A percentile compares a stretch with the other conserved stretches of the same genome.
phyloP scores from a whole-genome alignment of 2,888 invertebrate species.

The Tetropium fuscum region DNA sequence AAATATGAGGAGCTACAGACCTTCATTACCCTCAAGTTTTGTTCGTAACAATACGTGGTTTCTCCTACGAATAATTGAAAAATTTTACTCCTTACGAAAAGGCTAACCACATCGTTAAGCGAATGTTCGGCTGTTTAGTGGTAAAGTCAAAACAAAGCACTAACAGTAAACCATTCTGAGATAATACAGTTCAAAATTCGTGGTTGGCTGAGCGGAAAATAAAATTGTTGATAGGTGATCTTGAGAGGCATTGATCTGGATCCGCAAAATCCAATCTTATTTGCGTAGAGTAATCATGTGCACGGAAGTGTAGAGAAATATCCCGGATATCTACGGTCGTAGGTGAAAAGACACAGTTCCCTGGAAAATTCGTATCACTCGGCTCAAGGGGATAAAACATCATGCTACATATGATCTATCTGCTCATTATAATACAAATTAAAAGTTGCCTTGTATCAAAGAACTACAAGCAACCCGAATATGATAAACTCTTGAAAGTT shows the following conservation, averaged over 20 bases:
- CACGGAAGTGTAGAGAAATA: slow-evolving; percentile 24
- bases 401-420: slow-evolving; percentile 1
- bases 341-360: slow-evolving; percentile 23
- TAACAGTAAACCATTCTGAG: neutral
- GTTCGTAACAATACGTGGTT: no score
- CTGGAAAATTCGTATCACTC: slow-evolving; percentile 12
- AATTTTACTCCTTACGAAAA: no score
- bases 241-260: slow-evolving; percentile 43
- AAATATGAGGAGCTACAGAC: no score
- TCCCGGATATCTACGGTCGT: slow-evolving; percentile 19
- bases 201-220: slow-evolving; percentile 44
- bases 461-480: neutral
- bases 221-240: slow-evolving; percentile 47
- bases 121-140: no score
- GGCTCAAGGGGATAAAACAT: slow-evolving; percentile 12
- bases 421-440: neutral
- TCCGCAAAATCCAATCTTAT: slow-evolving; percentile 44
- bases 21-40: no score
- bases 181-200: slow-evolving; percentile 25
- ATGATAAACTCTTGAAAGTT: no score
- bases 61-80: no score
- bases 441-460: neutral
- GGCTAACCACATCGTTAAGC: no score
- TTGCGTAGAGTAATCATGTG: slow-evolving; percentile 44
- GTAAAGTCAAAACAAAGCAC: neutral